A percentile compares a stretch with the other conserved stretches of the same genome.
phyloP scores from a whole-genome alignment of 1,140 invertebrate species.

The Saccostrea echinata region DNA sequence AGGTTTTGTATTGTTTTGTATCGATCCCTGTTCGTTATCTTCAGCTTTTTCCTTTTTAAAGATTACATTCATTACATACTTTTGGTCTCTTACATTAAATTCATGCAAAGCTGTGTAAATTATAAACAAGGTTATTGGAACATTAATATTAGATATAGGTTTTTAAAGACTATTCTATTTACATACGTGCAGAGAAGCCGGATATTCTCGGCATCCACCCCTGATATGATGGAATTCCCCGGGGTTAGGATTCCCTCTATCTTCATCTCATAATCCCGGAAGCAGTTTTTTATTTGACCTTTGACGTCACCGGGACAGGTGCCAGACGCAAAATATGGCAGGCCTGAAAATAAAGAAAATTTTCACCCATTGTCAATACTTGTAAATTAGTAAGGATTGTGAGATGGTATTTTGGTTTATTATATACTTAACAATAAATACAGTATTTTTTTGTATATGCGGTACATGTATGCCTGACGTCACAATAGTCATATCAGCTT shows the following conservation, averaged over 20 bases:
- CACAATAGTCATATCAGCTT: too few species aligned
- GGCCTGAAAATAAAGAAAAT: neutral
- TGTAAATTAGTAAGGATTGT: too few species aligned
- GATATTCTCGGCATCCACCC: neutral
- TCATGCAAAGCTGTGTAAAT: too few species aligned
- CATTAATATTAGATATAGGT: neutral
- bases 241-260: neutral
- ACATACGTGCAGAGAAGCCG: conserved; percentile 4
- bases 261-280: neutral
- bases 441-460: too few species aligned
- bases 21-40: too few species aligned
- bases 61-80: too few species aligned
- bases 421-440: too few species aligned
- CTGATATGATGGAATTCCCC: neutral
- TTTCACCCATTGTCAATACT: neutral
- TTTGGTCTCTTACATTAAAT: too few species aligned
- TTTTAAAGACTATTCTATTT: neutral
- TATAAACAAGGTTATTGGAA: neutral
- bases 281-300: neutral
- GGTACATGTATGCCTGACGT: too few species aligned
- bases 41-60: too few species aligned
- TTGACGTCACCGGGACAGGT: neutral
- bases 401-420: too few species aligned
- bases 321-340: neutral
- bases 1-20: too few species aligned